phyloP scores from a whole-genome alignment of 2,888 invertebrate species.

The Rugalucina vietnamica region DNA sequence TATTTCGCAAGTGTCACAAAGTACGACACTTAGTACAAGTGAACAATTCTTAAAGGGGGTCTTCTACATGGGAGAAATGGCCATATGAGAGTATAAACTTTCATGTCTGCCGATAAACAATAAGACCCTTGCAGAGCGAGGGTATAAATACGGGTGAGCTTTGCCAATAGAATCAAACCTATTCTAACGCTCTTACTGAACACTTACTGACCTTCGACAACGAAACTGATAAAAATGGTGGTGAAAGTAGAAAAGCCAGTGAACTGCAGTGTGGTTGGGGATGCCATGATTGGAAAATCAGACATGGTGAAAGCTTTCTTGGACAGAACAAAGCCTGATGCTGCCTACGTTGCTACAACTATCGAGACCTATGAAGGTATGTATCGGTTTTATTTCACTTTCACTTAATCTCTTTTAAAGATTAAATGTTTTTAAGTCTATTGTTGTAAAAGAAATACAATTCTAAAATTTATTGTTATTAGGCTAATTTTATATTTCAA shows the following conservation, averaged over 20 bases:
- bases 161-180: background rate
- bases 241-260: constrained; percentile 65
- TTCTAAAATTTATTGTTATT: background rate
- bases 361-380: constrained; percentile 72
- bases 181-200: background rate
- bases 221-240: constrained; percentile 59
- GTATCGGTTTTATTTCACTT: constrained; percentile 22
- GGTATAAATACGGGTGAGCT: constrained; percentile 30
- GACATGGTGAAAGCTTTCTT: constrained; percentile 69
- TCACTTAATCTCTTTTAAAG: constrained; percentile 29
- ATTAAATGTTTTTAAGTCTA: background rate
- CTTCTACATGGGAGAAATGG: constrained; percentile 13
- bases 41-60: constrained; percentile 10
- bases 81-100: constrained; percentile 4
- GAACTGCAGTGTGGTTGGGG: constrained; percentile 71
- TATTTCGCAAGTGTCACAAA: background rate
- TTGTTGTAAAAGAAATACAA: background rate
- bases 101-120: background rate
- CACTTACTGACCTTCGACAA: constrained; percentile 6
- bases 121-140: background rate
- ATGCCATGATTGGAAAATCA: constrained; percentile 77
- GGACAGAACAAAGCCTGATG: constrained; percentile 58
- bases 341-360: constrained; percentile 68
- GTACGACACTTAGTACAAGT: background rate
- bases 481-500: background rate